Base-by-base conservation (phyloP, 1,140 invertebrate genomes). In the Drosophila paulistorum region DNA sequence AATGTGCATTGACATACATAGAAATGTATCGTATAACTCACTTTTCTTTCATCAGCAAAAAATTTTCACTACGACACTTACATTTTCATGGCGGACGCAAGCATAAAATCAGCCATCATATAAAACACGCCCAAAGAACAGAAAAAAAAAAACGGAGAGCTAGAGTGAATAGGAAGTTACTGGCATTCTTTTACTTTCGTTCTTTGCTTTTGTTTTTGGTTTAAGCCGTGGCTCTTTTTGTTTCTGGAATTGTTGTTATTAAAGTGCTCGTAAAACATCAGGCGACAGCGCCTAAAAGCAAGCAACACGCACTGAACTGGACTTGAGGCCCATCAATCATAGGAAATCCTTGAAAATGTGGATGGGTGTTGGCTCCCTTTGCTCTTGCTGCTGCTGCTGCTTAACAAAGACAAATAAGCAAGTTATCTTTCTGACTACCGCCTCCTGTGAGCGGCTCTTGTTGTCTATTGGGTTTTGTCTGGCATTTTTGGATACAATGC, bases 21-120 rank as follows among this genome's bases (percentile, higher is more conserved):
- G 9, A n/a, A 3, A 13, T 0, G 4, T 13, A 39, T 13, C 59
- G 20, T 76, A 87, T 87, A 79, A 77, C 83, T 87, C 79, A 87
- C 85, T 87, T 83, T 73, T 61, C 74, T 86, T 87, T 87, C 83
- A 87, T 86, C 83, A 83, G 82, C 79, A 87, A 63, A 30, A 86
- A 87, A 79, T 83, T 81, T 86, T 87, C 85, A 79, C 58, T 73
- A 79, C 82, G 80, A 87, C 82, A 83, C 82, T 87, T 86, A 87
- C 72, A 87, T 83, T 86, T 86, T 86, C 83, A 86, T 86, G 79
- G 65, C 75, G 74, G 65, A 68, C 74, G 54, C 54, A 71, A 73
- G 83, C 82, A 86, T 86, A 79, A 86, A 81, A 82, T 87, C 78
- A 81, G 74, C 82, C 81, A 81, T 39, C 20, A 45, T 75, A 79